Evolutionary conservation across 1,140 invertebrate genomes (phyloP), one percentile per base, ranked within the genome.

Genomic region (Berghia stephanieae): DNA sequence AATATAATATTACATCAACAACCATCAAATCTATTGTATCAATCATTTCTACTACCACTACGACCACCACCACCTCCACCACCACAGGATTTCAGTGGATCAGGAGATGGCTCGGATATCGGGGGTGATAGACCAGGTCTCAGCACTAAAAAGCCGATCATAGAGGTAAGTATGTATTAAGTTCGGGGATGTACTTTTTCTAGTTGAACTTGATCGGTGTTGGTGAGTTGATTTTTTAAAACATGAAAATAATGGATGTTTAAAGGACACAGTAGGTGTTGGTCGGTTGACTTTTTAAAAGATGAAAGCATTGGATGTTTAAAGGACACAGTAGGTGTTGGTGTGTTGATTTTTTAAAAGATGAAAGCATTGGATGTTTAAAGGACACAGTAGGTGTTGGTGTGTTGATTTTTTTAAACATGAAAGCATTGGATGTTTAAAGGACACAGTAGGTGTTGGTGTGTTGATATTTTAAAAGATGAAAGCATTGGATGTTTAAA

Each of bases 61-160:
- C n/a, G n/a, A n/a, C n/a, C n/a, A n/a, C n/a, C n/a, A n/a, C n/a
- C n/a, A n/a, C n/a, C n/a, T n/a, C n/a, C n/a, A n/a, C n/a, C n/a
- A n/a, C 31, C 49, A 38, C 66, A 75, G 52, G 78, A 75, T 1
- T 66, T 34, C 52, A 79, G 78, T 71, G 78, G 78, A 6, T 79
- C 78, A 21, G 78, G 78, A 10, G 71, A 46, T 55, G 78, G 73
- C 27, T n/a, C n/a, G n/a, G 71, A 21, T n/a, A 69, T 75, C 38
- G 44, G 57, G 36, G 71, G 75, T 31, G 78, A 73, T 34, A 52
- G 18, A 52, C 6, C 66, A 6, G 16, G 10, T 21, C 66, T n/a
- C 66, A 34, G 10, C 5, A 55, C 1, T 34, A 34, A 27, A 24
- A 27, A 68, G n/a, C 18, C 27, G 27, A 6, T 16, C n/a, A 40